phyloP scores from a whole-genome alignment of 2,797 vertebrate species.

The Thalassophryne amazonica region DNA sequence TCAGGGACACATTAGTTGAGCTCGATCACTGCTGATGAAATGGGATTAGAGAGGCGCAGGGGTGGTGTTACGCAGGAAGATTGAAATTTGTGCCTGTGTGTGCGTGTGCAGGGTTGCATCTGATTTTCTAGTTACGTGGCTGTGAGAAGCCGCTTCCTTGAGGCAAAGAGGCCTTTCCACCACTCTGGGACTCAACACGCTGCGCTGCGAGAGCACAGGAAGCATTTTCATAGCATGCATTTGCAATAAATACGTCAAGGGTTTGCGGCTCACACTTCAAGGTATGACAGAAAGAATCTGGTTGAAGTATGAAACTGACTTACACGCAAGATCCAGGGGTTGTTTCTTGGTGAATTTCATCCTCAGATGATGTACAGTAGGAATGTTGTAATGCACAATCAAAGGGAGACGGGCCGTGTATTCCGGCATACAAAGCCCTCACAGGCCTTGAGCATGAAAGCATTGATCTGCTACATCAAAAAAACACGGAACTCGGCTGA shows the following conservation, averaged over 20 bases:
- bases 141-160: conserved; percentile 23
- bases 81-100: conserved; percentile 4
- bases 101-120: background rate
- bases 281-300: conserved; percentile 41
- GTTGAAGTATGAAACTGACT: conserved; percentile 65
- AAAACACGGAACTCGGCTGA: conserved; percentile 26
- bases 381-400: conserved; percentile 38
- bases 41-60: conserved; percentile 40
- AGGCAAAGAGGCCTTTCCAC: conserved; percentile 38
- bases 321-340: conserved; percentile 47
- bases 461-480: conserved; percentile 49
- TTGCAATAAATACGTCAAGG: conserved; percentile 50
- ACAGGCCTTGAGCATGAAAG: conserved; percentile 19
- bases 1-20: conserved; percentile 38
- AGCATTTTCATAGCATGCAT: conserved; percentile 49
- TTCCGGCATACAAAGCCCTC: conserved; percentile 29
- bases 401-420: conserved; percentile 25
- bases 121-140: conserved; percentile 18
- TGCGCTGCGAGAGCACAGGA: conserved; percentile 25
- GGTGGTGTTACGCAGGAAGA: conserved; percentile 34
- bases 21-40: conserved; percentile 48
- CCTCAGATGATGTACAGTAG: conserved; percentile 40
- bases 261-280: conserved; percentile 32
- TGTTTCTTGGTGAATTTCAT: conserved; percentile 39
- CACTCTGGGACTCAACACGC: conserved; percentile 38